phyloP scores from a whole-genome alignment of 2,888 invertebrate species.

The Caenorhabditis sp. region DNA sequence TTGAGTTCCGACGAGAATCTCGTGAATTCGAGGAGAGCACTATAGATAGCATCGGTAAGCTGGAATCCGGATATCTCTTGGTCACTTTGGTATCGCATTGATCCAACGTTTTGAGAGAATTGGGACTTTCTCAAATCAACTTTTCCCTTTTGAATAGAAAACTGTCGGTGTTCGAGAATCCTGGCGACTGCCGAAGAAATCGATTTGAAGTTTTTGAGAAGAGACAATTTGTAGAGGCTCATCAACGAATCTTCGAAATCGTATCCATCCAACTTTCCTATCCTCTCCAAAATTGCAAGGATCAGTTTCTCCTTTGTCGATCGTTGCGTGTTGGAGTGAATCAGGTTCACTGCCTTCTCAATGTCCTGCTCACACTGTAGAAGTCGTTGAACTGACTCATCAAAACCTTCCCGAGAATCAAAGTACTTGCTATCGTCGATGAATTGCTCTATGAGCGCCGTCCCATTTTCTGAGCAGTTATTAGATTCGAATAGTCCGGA shows the following conservation, averaged over 20 bases:
- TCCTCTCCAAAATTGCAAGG: conserved; percentile 1
- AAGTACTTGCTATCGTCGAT: conserved; percentile 22
- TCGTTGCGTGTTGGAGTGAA: conserved; percentile 43
- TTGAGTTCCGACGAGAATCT: neutral
- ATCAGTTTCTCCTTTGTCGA: conserved; percentile 34
- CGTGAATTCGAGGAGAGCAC: conserved; percentile 25
- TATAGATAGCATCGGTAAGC: neutral
- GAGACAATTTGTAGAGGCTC: neutral
- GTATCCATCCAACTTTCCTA: neutral
- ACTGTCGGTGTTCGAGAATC: neutral
- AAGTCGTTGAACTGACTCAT: conserved; percentile 38
- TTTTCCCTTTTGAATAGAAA: neutral
- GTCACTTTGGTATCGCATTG: conserved; percentile 14
- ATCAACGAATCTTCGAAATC: neutral
- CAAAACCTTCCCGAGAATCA: conserved; percentile 41
- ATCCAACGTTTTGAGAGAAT: conserved; percentile 16
- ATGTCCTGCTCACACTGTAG: neutral
- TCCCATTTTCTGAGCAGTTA: neutral
- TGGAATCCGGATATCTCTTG: neutral
- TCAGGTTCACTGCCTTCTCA: conserved; percentile 31
- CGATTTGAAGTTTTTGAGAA: conserved; percentile 14
- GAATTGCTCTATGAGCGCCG: conserved; percentile 35
- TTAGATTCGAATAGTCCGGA: neutral
- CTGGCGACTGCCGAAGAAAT: neutral
- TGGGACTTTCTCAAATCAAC: neutral